phyloP scores from a whole-genome alignment of 30 jellyfish, hydroid and myxozoan genomes.

The Aurelia aurita region DNA sequence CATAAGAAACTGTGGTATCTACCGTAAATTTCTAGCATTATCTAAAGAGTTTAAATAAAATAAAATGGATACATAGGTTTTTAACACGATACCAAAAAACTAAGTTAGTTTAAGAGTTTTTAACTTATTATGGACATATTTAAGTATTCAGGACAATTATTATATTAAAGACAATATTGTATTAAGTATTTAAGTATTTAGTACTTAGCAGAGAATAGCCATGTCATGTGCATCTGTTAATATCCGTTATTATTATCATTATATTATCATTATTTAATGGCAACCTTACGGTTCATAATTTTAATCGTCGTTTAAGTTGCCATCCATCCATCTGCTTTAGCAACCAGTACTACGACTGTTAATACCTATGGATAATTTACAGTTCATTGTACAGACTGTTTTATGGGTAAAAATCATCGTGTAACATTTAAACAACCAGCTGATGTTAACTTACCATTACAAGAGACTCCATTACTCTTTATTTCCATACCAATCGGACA shows the following conservation, averaged over 20 bases:
- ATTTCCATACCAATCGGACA: constrained; percentile 95
- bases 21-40: constrained; percentile 18
- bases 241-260: no score
- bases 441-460: constrained; percentile 70
- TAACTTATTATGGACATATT: no score
- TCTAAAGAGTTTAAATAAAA: background rate
- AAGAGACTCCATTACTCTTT: constrained; percentile 37
- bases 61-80: constrained; percentile 27
- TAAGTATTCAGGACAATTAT: background rate
- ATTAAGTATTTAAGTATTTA: background rate
- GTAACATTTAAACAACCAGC: background rate
- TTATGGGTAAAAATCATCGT: no score
- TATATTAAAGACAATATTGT: constrained; percentile 17
- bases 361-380: no score
- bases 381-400: no score
- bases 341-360: no score
- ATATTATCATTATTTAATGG: no score
- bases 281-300: no score
- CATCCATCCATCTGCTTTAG: no score
- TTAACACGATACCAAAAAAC: background rate
- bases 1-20: constrained; percentile 35
- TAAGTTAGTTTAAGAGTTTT: background rate
- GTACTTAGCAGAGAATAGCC: constrained; percentile 8
- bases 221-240: background rate
- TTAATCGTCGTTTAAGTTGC: no score